A percentile compares a stretch with the other conserved stretches of the same genome.
These are phyloP conservation scores for Sphaerophoria rueppellii DNA, from an alignment of 2,888 invertebrate genomes.

Conservation along the genomic window DNA sequence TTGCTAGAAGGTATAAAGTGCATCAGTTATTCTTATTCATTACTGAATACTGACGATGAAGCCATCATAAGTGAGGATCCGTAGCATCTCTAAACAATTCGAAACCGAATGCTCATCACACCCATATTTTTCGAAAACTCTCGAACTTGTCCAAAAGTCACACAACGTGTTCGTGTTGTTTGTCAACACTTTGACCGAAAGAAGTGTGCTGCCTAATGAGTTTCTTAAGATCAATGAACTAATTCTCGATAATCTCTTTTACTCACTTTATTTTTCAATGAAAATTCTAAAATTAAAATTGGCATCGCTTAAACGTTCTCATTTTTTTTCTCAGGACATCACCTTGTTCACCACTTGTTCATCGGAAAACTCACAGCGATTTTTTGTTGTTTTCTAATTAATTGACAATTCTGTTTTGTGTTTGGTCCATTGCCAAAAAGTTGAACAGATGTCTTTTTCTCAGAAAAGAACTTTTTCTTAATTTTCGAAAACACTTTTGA, in stretches of 20 bases:
- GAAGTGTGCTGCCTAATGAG: neutral
- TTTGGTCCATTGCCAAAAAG: neutral
- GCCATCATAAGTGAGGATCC: too few species aligned
- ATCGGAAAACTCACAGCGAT: slow-evolving; percentile 10
- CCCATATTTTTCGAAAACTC: too few species aligned
- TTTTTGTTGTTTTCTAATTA: neutral
- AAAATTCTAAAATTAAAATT: slow-evolving; percentile 11
- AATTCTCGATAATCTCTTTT: neutral
- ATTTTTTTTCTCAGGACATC: neutral
- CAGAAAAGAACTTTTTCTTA: neutral
- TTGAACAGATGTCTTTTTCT: neutral
- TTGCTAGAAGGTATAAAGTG: too few species aligned
- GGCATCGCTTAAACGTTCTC: neutral
- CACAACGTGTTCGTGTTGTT: too few species aligned
- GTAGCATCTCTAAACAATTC: too few species aligned
- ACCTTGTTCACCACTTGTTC: slow-evolving; percentile 8
- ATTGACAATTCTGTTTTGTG: neutral
- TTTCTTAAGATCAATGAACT: neutral
- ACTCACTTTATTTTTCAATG: neutral
- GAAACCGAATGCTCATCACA: too few species aligned
- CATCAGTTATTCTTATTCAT: too few species aligned
- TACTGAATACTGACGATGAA: too few species aligned
- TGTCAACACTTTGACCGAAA: neutral
- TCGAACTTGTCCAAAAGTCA: too few species aligned
- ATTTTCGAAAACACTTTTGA: too few species aligned